Evolutionary conservation across 2,113 vertebrate species (phyloP).

Genomic region (Pontoporia blainvillei): DNA sequence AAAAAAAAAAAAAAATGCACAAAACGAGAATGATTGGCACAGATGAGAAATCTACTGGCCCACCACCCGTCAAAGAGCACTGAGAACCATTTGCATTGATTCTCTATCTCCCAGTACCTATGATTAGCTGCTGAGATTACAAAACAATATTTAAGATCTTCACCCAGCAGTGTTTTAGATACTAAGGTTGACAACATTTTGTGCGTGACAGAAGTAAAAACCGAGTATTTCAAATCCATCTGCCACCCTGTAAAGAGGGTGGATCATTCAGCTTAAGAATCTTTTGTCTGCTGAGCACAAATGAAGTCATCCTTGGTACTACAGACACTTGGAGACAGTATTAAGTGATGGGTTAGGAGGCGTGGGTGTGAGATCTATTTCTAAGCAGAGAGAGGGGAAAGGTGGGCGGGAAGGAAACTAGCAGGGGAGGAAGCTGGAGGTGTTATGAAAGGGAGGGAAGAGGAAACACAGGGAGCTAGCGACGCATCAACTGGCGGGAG

Average conservation of each 20-base stretch:
- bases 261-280: background rate
- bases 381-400: background rate
- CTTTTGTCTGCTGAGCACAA: slow-evolving; percentile 21
- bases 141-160: background rate
- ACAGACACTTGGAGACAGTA: background rate
- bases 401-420: background rate
- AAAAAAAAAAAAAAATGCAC: no score
- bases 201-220: slow-evolving; percentile 23
- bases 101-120: background rate
- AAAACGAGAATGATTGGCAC: background rate
- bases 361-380: background rate
- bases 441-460: background rate
- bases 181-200: background rate
- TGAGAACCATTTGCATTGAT: background rate
- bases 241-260: background rate
- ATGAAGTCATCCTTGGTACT: background rate
- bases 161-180: background rate
- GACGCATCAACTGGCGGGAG: background rate
- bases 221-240: background rate
- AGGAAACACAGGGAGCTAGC: background rate
- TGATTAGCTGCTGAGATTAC: background rate
- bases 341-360: background rate
- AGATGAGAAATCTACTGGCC: background rate
- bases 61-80: no score
- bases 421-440: background rate